These are phyloP conservation scores for Pheosia gnoma DNA, from an alignment of 2,888 invertebrate genomes.

Conservation along the genomic window DNA sequence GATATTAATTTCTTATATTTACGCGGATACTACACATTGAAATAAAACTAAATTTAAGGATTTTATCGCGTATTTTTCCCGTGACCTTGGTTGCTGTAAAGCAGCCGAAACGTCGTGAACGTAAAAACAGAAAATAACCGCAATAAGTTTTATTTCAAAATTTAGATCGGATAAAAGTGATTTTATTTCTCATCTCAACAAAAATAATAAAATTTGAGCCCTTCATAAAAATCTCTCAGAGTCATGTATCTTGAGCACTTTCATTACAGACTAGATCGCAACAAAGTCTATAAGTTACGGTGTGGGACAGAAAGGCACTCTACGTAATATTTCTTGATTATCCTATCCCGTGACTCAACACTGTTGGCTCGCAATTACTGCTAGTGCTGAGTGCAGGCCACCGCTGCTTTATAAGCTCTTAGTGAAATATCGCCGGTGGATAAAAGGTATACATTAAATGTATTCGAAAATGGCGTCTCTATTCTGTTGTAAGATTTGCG, in stretches of 20 bases:
- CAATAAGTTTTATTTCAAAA: too few species aligned
- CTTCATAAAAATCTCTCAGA: not conserved
- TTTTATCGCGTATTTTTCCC: too few species aligned
- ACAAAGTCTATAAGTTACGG: not conserved
- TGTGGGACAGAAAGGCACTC: conserved; percentile 6
- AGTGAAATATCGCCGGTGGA: conserved; percentile 23
- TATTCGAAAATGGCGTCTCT: not conserved
- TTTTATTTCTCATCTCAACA: not conserved
- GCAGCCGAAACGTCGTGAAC: too few species aligned
- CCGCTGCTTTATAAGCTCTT: conserved; percentile 34
- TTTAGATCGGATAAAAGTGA: too few species aligned
- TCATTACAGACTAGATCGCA: not conserved
- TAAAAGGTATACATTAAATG: conserved; percentile 11
- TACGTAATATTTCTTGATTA: conserved; percentile 52
- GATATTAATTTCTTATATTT: too few species aligned
- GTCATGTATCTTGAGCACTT: not conserved
- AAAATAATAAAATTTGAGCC: not conserved
- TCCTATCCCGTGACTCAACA: conserved; percentile 34
- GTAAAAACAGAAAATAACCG: too few species aligned
- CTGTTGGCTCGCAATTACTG: conserved; percentile 37
- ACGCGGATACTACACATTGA: too few species aligned
- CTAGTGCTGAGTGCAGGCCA: conserved; percentile 32
- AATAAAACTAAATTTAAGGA: too few species aligned
- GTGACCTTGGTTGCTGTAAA: too few species aligned
- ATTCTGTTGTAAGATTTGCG: not conserved